Conservation (phyloP, 2,888 invertebrate genomes). For the Tachystola acroxantha region DNA sequence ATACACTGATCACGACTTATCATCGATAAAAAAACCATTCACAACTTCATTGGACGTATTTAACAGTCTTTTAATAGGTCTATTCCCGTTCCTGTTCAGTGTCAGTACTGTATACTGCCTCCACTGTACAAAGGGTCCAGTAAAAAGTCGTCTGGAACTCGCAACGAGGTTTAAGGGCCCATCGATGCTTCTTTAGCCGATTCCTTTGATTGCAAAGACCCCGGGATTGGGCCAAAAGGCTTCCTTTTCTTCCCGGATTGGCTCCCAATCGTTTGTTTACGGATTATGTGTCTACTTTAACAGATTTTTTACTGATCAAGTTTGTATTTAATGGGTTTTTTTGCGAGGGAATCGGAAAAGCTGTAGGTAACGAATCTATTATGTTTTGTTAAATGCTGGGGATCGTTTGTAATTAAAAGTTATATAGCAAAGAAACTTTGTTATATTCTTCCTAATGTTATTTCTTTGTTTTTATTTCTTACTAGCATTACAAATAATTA, state of each 20-base stretch:
- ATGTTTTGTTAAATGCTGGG: too few species aligned
- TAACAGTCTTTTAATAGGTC: too few species aligned
- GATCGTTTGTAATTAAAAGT: too few species aligned
- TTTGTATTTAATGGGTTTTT: conserved; percentile 1
- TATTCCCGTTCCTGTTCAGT: too few species aligned
- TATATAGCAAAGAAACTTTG: too few species aligned
- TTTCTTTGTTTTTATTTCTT: too few species aligned
- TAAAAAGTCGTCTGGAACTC: conserved; percentile 45
- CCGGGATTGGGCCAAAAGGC: conserved; percentile 20
- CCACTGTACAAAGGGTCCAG: conserved; percentile 41
- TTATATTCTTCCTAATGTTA: too few species aligned
- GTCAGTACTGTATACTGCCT: background rate
- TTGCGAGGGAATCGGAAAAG: background rate
- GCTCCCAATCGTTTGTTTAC: conserved; percentile 5
- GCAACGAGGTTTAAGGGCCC: conserved; percentile 47
- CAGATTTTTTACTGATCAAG: conserved; percentile 3
- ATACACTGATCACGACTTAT: too few species aligned
- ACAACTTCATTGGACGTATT: too few species aligned
- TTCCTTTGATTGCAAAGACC: conserved; percentile 54
- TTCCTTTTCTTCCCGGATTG: conserved; percentile 1
- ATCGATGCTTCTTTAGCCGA: conserved; percentile 41
- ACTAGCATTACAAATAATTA: too few species aligned
- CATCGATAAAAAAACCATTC: too few species aligned
- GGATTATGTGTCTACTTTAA: conserved; percentile 4
- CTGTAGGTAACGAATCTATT: too few species aligned